phyloP scores from a whole-genome alignment of 2,113 vertebrate genomes.

The Pycnonotus jocosus region DNA sequence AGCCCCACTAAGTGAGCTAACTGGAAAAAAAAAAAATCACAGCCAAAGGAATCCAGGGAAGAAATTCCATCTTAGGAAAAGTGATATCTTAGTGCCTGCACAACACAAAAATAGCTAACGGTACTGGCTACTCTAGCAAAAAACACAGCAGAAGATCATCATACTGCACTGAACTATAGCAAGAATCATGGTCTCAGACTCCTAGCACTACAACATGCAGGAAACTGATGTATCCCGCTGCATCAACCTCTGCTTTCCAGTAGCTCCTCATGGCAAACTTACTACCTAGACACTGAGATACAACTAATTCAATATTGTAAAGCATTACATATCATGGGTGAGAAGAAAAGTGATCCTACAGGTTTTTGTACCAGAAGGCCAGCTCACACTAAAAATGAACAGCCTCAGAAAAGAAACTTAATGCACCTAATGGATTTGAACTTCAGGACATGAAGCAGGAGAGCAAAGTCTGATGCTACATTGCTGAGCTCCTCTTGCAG shows the following conservation, averaged over 20 bases:
- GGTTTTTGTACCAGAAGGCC: background rate
- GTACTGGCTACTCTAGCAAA: background rate
- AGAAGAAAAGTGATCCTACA: background rate
- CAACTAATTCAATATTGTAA: background rate
- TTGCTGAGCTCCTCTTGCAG: background rate
- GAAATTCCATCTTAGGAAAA: background rate
- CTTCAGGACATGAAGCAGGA: background rate
- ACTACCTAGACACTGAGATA: background rate
- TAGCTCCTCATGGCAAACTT: background rate
- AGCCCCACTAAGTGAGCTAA: background rate
- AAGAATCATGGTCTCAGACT: background rate
- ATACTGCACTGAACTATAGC: background rate
- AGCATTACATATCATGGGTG: background rate
- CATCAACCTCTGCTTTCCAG: background rate
- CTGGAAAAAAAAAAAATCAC: background rate
- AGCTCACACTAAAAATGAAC: background rate
- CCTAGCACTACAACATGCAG: background rate
- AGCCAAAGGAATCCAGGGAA: background rate
- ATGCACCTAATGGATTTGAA: background rate
- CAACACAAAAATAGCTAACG: background rate
- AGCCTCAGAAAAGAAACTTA: background rate
- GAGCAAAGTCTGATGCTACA: background rate
- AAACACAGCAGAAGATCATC: background rate
- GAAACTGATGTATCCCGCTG: background rate
- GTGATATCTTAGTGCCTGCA: background rate